Evolutionary conservation across 2,797 vertebrate genomes (phyloP).

Genomic region (Rhinogobio ventralis): DNA sequence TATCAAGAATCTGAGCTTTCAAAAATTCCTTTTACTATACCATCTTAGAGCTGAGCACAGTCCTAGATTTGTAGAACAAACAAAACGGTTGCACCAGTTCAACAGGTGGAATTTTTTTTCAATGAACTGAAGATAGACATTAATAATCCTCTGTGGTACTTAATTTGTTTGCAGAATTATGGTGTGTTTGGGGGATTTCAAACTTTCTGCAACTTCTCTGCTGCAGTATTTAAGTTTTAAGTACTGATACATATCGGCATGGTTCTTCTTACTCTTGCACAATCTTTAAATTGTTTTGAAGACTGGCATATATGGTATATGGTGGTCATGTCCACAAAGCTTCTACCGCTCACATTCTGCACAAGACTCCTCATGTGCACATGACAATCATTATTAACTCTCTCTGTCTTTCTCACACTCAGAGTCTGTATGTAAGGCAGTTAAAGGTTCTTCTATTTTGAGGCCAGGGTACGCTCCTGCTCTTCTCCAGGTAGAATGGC

Average conservation of each 20-base stretch:
- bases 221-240: not conserved
- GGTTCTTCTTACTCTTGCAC: not conserved
- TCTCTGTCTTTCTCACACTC: constrained; percentile 33
- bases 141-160: not conserved
- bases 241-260: not conserved
- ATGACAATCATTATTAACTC: constrained; percentile 30
- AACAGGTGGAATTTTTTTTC: not conserved
- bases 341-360: not conserved
- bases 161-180: not conserved
- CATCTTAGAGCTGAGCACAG: not conserved
- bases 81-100: constrained; percentile 19
- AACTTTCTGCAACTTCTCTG: constrained; percentile 24
- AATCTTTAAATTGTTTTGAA: not conserved
- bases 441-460: constrained; percentile 65
- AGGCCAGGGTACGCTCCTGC: constrained; percentile 64
- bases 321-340: not conserved
- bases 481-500: constrained; percentile 68
- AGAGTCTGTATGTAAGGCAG: constrained; percentile 38
- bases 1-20: not conserved
- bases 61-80: not conserved
- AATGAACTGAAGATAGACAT: not conserved
- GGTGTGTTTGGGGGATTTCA: not conserved
- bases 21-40: constrained; percentile 20
- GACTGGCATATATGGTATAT: not conserved
- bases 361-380: constrained; percentile 8